These are phyloP conservation scores for Epistrophella euchroma DNA, from an alignment of 2,888 invertebrate genomes.

Conservation along the genomic window DNA sequence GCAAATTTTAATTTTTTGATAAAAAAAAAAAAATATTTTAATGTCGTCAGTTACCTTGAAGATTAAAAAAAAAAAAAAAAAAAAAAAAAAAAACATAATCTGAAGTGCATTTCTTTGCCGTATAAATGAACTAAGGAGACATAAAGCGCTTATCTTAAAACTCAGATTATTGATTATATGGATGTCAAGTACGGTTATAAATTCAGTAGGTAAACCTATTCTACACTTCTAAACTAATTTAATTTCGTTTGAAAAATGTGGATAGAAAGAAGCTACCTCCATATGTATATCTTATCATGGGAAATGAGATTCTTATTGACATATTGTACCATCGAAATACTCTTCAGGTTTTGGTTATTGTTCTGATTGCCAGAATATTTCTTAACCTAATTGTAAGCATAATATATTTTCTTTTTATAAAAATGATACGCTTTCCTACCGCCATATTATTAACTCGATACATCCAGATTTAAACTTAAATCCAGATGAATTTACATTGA, in stretches of 20 bases:
- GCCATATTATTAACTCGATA: too few relatives aligned
- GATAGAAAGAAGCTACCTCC: too few relatives aligned
- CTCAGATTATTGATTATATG: not conserved
- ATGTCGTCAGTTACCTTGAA: constrained; percentile 1
- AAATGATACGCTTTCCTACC: too few relatives aligned
- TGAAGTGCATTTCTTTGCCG: not conserved
- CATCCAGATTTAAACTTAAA: too few relatives aligned
- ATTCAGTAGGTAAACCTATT: not conserved
- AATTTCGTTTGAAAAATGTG: not conserved
- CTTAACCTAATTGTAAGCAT: too few relatives aligned
- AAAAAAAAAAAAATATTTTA: not conserved
- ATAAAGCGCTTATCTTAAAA: not conserved
- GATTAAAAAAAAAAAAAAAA: not conserved
- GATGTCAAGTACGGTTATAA: not conserved
- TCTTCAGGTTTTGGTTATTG: too few relatives aligned
- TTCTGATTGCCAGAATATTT: too few relatives aligned
- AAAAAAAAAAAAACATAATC: not conserved
- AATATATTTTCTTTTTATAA: too few relatives aligned
- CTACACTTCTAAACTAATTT: not conserved
- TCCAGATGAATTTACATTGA: too few relatives aligned
- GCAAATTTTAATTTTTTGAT: not conserved
- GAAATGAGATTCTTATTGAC: too few relatives aligned
- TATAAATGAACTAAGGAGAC: not conserved
- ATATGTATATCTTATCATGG: too few relatives aligned
- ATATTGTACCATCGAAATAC: too few relatives aligned